A percentile compares a stretch with the other conserved stretches of the same genome.
Conservation (phyloP, 2,797 vertebrate genomes). For the Lutjanus argentimaculatus region DNA sequence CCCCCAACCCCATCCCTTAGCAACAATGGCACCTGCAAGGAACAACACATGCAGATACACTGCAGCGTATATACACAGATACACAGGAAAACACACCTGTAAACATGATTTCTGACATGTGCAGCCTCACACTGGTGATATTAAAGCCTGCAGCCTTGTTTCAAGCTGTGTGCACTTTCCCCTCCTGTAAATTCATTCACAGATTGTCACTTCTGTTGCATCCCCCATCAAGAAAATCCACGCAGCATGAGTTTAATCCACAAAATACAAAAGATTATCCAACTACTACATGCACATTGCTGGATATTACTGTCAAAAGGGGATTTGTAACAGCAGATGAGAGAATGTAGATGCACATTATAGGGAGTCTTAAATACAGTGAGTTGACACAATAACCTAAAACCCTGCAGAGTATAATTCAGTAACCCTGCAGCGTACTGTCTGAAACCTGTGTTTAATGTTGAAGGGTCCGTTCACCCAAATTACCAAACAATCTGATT, state of each 20-base stretch:
- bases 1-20: neutral
- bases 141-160: constrained; percentile 12
- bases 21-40: constrained; percentile 64
- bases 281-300: constrained; percentile 49
- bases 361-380: constrained; percentile 13
- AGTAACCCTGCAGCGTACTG: constrained; percentile 9
- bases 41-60: constrained; percentile 46
- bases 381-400: constrained; percentile 26
- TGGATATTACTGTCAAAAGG: constrained; percentile 59
- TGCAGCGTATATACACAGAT: neutral
- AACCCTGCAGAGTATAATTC: constrained; percentile 30
- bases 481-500: neutral
- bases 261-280: constrained; percentile 73
- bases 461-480: neutral
- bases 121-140: neutral
- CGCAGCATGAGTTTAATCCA: constrained; percentile 67
- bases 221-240: constrained; percentile 69
- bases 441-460: neutral
- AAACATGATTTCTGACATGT: constrained; percentile 14
- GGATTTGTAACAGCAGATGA: constrained; percentile 62
- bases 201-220: constrained; percentile 45
- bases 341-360: constrained; percentile 43
- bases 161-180: constrained; percentile 2
- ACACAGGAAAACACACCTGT: constrained; percentile 37
- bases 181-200: constrained; percentile 55